Percentiles rank a stretch among this genome's conserved stretches.
These are phyloP conservation scores for Lamellibrachia satsuma DNA, from an alignment of 2,888 invertebrate genomes.

Conservation along the genomic window DNA sequence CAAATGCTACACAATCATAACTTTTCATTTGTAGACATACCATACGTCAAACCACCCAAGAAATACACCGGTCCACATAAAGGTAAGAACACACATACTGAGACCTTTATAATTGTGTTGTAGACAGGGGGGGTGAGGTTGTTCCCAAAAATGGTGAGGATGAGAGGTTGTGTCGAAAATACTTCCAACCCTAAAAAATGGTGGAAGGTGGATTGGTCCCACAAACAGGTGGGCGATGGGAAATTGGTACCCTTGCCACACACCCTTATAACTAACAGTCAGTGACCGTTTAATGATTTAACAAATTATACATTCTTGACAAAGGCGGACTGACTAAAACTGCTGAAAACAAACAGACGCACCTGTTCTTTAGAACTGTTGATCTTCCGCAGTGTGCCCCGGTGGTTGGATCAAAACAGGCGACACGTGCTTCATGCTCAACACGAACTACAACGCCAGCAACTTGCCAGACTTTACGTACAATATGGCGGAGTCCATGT, in stretches of 20 bases:
- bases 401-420: constrained; percentile 19
- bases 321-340: too few relatives aligned
- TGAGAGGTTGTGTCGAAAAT: too few relatives aligned
- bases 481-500: neutral
- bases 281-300: too few relatives aligned
- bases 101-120: neutral
- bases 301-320: too few relatives aligned
- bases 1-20: neutral
- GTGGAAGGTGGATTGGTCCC: too few relatives aligned
- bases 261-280: too few relatives aligned
- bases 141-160: too few relatives aligned
- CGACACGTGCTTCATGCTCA: constrained; percentile 20
- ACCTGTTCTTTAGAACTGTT: neutral
- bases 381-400: constrained; percentile 19
- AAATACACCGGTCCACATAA: neutral
- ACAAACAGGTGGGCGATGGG: too few relatives aligned
- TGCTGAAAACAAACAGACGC: neutral
- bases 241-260: too few relatives aligned
- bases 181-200: too few relatives aligned
- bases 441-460: constrained; percentile 22
- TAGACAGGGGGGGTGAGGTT: too few relatives aligned
- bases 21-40: neutral
- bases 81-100: neutral
- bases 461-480: neutral
- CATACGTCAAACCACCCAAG: neutral